Base-by-base conservation (phyloP, 2,797 vertebrate species). In the Aplochiton taeniatus region DNA sequence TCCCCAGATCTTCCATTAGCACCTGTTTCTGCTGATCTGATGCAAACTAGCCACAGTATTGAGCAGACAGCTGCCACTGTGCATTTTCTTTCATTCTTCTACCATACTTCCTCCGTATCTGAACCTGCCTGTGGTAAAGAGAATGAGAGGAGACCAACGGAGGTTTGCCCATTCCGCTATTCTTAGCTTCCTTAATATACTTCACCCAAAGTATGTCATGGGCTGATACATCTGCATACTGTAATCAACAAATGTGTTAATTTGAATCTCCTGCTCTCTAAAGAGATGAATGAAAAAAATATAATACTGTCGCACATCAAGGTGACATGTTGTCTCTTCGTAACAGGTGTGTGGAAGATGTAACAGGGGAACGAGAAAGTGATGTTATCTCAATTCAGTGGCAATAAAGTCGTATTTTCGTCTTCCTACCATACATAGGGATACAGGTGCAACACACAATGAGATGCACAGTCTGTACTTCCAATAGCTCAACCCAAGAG, bases 311-410 rank as follows among this genome's bases (percentile, higher is more conserved):
- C 53, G 6, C 12, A 19, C 11, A 20, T 3, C 31, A 3, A 31
- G 31, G 31, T 31, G 2, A 31, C 31, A 31, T 31, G 31, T 3
- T 31, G 31, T 31, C 31, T 31, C 31, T 31, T 31, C 31, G 6
- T 31, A 31, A 31, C 89, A 91, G 88, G 85, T 90, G 89, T 81
- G 74, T 58, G 67, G 58, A 70, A 70, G 76, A 74, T 83, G 82
- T 76, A 83, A 85, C 74, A 81, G 67, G 81, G 69, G 83, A 85
- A 91, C 50, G 81, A 78, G 87, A 80, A 79, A 1, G 0, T 61
- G 74, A 83, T 75, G 70, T 58, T 88, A 83, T 85, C 86, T 87
- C 83, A 69, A 69, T 76, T 82, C 71, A 74, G 73, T 83, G 80
- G 78, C 77, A 67, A 79, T 66, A 63, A 68, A 59, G 54, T 48